Evolutionary conservation across 2,888 invertebrate species (phyloP), one percentile per base, ranked within the genome.

Genomic region (Drosophila affinis): DNA sequence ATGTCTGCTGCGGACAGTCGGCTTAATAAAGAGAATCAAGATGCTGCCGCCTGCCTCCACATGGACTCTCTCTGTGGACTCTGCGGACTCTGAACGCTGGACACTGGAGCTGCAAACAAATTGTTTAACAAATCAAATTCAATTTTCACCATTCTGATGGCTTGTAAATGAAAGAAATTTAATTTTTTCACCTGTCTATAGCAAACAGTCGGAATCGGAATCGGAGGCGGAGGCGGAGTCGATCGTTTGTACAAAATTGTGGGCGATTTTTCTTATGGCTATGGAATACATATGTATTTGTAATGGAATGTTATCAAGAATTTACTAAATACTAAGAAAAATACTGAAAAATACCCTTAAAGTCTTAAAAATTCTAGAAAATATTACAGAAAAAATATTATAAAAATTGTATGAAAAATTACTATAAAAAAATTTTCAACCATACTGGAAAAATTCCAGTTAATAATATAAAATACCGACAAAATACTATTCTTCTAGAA

Each of bases 1-100:
- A 29, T 59, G 73, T 72, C 75, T 72, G 72, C 10, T 60, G 48
- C 56, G 60, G 72, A 72, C 72, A 74, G 75, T 45, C 27, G 17
- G 60, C 72, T 75, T 54, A 61, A 61, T 67, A 69, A 76, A 69
- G 61, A 54, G 61, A 62, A 51, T 34, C 57, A 51, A 63, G 46
- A 64, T 54, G 74, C 44, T 65, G 18, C 27, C 51, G 57, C 53
- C n/a, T 49, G 57, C 53, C n/a, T 9, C 17, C 57, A 39, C 14
- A 39, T 39, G 39, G 39, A 12, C 12, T 14, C 21, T 39, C 39
- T 7, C 39, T 39, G 39, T 12, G 39, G 39, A 12, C 6, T 14
- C 39, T 6, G 39, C 14, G 39, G 14, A 14, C 39, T 0, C 39
- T 14, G 39, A 14, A 39, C 34, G 12, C 39, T 14, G 39, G 14